Conservation (phyloP, 2,888 invertebrate species). For the Acrocyrtus sp. region DNA sequence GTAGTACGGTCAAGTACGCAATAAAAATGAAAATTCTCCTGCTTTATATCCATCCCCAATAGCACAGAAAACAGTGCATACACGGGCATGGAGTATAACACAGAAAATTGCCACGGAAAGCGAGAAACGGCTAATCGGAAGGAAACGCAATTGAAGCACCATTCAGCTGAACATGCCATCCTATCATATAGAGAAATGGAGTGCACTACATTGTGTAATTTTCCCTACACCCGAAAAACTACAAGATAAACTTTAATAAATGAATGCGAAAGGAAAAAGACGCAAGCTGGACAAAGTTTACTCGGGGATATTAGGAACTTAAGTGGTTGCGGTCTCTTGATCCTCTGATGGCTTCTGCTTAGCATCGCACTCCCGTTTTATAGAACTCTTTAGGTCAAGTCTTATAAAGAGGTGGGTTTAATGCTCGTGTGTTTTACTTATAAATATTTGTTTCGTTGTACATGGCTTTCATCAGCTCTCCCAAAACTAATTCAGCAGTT, state of each 20-base stretch:
- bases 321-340: neutral
- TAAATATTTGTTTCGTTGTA: too few relatives aligned
- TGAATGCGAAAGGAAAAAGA: neutral
- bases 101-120: too few relatives aligned
- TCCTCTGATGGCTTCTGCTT: neutral
- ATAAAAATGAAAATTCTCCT: neutral
- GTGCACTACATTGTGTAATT: too few relatives aligned
- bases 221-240: neutral
- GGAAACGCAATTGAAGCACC: neutral
- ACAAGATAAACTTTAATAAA: neutral
- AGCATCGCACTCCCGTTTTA: too few relatives aligned
- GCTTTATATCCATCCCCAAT: neutral
- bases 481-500: neutral
- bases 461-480: neutral
- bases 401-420: too few relatives aligned
- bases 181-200: neutral
- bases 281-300: neutral
- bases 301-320: neutral
- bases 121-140: slow-evolving; percentile 11
- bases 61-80: too few relatives aligned
- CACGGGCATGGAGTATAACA: too few relatives aligned
- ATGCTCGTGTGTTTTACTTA: neutral
- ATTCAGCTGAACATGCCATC: neutral
- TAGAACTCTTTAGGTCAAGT: too few relatives aligned
- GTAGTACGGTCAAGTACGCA: neutral